Percentiles rank a stretch among this genome's conserved stretches.
Evolutionary conservation across 1,140 invertebrate genomes (phyloP).

Genomic region (Oscheius sp.): DNA sequence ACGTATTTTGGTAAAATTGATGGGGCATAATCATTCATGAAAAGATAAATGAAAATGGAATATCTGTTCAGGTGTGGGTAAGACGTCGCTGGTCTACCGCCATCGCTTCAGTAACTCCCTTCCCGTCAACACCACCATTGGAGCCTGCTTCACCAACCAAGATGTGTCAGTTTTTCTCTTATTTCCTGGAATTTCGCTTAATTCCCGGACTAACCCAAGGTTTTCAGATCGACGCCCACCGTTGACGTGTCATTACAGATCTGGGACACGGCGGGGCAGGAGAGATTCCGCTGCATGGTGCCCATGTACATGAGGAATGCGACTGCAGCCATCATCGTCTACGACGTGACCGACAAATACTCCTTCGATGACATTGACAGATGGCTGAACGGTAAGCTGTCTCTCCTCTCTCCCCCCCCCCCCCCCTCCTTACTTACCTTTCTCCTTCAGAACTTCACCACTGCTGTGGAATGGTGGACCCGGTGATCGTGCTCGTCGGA

Average conservation of each 20-base stretch:
- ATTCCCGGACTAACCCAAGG: not conserved
- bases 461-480: constrained; percentile 26
- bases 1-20: too few species aligned
- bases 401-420: not conserved
- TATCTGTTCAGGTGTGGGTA: constrained; percentile 38
- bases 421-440: not conserved
- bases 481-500: constrained; percentile 26
- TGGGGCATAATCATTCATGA: too few species aligned
- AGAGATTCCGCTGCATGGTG: constrained; percentile 94
- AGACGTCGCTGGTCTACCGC: constrained; percentile 35
- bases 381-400: constrained; percentile 28
- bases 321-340: constrained; percentile 96
- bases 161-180: constrained; percentile 14
- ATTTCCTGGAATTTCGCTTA: not conserved
- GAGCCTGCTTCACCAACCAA: constrained; percentile 29
- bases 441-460: constrained; percentile 29
- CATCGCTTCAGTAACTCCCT: constrained; percentile 17
- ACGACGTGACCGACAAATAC: constrained; percentile 86
- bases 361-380: constrained; percentile 37
- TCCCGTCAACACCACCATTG: constrained; percentile 33
- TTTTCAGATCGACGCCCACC: constrained; percentile 1
- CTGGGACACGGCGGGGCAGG: constrained; percentile 95
- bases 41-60: too few species aligned
- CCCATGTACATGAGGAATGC: constrained; percentile 89
- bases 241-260: constrained; percentile 77